Base-by-base conservation (phyloP, 2,113 vertebrate genomes). In the Poecilia latipinna region DNA sequence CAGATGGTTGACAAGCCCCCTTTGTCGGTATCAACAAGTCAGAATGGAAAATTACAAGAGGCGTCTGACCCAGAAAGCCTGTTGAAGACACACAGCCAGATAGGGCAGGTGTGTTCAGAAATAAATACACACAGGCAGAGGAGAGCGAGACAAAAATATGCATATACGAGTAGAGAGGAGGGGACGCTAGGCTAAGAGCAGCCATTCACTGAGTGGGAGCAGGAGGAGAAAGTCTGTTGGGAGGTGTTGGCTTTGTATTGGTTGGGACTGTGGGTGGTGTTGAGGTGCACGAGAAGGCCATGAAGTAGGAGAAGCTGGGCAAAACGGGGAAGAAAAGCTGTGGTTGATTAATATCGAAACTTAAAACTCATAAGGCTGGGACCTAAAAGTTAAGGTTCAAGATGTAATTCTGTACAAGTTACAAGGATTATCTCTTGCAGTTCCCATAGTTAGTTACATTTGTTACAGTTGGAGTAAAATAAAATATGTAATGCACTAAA, bases 261-360 rank as follows among this genome's bases (percentile, higher is more conserved):
- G 92, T 83, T 85, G 72, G 74, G 35, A 29, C 29, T 74, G 89
- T 89, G 89, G 91, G 89, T 79, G 91, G 82, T 83, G 82, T 72
- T 64, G 84, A 80, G 70, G 80, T 73, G 75, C 35, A 80, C 39
- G 44, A 71, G 26, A 15, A 64, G 66, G 64, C 26, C 74, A 44
- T 44, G 61, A 6, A 61, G 68, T 35, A 31, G 66, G 63, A 29
- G 65, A 29, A 80, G 74, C 77, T 82, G 79, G 62, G 37, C 72
- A 74, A 42, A 85, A 60, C 62, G 39, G 31, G 78, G 26, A 32
- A 35, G 22, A 57, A n/a, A 57, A 57, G 24, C 24, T 24, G 24
- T 10, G 51, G 19, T 57, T 24, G 7, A 57, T 57, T 57, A 3
- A 4, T 32, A 29, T 32, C 28, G 29, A 51, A 15, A 35, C 28